Base-by-base conservation (phyloP, 2,888 invertebrate genomes). In the Hemithea aestivaria region DNA sequence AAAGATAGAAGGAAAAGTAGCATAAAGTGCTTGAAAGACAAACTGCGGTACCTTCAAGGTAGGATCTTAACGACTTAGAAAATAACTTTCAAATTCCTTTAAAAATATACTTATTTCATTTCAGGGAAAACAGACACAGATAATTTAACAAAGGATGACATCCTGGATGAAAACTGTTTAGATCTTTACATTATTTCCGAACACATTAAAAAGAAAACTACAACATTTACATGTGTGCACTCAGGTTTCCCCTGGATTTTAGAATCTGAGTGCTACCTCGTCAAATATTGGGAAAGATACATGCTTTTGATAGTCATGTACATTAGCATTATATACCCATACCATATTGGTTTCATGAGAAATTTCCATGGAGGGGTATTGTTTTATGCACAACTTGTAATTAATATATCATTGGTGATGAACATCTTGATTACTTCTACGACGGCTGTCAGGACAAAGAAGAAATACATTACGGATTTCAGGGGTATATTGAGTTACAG, bases 1-100 rank as follows among this genome's bases (percentile, higher is more conserved):
- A 87, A 80, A 50, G 70, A 79, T 41, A 69, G 73, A 6, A 81
- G 80, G 50, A 79, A 80, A 38, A 87, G 87, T 42, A 87, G 83
- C 40, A 88, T 88, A 10, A 87, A 87, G 62, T 80, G 83, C 45
- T 63, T 88, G 34, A 88, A 88, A 60, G 84, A 85, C 32, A 83
- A 78, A 62, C 54, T 88, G 41, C 65, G 81, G 58, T 84, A 72
- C 43, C 53, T 80, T 44, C 84, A 85, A 74, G 84, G 84, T 81
- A 58, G 32, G 25, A 10, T 10, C 20, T 20, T 20, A 20, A 6
- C n/a, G n/a, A n/a, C n/a, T n/a, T n/a, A n/a, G n/a, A n/a, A n/a
- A n/a, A n/a, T n/a, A n/a, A n/a, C n/a, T n/a, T n/a, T n/a, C n/a
- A n/a, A n/a, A n/a, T n/a, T n/a, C n/a, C n/a, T n/a, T n/a, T n/a